Evolutionary conservation across 2,797 vertebrate genomes (phyloP).

Genomic region (Tauraco hartlaubi): DNA sequence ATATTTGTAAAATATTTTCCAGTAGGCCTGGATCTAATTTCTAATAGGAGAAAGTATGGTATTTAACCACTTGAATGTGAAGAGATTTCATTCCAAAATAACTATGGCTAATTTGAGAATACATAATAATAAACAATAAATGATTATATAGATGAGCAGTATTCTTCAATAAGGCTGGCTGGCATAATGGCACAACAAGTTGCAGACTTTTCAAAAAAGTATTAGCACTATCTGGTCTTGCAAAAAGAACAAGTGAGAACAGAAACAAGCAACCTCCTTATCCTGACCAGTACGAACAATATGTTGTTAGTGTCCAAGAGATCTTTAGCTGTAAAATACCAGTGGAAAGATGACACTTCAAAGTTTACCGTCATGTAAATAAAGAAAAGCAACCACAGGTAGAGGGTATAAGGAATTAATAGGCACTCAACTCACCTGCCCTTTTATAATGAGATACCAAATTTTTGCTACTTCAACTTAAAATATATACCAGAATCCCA

Average conservation of each 20-base stretch:
- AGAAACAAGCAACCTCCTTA: neutral
- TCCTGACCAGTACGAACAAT: neutral
- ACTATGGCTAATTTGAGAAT: conserved; percentile 56
- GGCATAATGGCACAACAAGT: neutral
- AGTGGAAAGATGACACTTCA: neutral
- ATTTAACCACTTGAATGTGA: conserved; percentile 41
- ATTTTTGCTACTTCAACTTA: neutral
- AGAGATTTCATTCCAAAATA: conserved; percentile 49
- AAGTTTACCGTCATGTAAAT: neutral
- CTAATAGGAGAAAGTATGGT: conserved; percentile 27
- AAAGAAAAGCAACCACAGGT: neutral
- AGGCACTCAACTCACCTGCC: neutral
- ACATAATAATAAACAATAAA: conserved; percentile 11
- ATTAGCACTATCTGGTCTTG: neutral
- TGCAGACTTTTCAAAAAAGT: neutral
- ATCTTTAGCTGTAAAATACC: neutral
- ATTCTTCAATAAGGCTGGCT: neutral
- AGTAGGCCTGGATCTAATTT: conserved; percentile 19
- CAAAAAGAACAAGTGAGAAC: neutral
- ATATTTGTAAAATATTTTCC: conserved; percentile 27
- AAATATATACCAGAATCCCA: neutral
- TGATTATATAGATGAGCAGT: neutral
- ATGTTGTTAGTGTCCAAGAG: neutral
- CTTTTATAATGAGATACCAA: neutral
- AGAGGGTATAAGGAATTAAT: neutral